Evolutionary conservation across 2,797 vertebrate species (phyloP).

Genomic region (Emydoidea blandingii): DNA sequence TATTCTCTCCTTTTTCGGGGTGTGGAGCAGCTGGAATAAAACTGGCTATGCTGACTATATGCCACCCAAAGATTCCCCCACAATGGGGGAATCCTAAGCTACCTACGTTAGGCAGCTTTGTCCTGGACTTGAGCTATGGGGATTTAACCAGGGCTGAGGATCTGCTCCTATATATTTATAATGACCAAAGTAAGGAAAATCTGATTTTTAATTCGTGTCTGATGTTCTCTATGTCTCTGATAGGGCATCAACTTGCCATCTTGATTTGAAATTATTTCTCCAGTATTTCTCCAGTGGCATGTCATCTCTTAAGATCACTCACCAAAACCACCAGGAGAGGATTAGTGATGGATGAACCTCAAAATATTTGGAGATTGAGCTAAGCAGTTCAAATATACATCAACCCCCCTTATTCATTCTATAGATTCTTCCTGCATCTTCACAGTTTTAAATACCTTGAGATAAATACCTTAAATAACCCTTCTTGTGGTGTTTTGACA

Average conservation of each 20-base stretch:
- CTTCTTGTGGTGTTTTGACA: background rate
- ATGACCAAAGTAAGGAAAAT: background rate
- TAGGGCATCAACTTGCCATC: background rate
- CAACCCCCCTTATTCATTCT: background rate
- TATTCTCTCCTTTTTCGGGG: background rate
- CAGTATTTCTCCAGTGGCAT: background rate
- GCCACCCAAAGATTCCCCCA: background rate
- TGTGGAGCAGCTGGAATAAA: background rate
- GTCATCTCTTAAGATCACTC: background rate
- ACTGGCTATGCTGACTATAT: background rate
- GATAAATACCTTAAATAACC: background rate
- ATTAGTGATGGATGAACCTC: slow-evolving; percentile 3
- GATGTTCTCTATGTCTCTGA: background rate
- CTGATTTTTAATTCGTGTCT: background rate
- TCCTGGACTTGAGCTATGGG: background rate
- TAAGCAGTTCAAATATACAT: background rate
- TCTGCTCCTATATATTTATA: background rate
- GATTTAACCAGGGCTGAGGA: background rate
- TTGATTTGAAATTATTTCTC: background rate
- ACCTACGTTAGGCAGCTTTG: background rate
- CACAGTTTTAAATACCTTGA: background rate
- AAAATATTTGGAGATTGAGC: background rate
- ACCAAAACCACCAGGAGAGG: background rate
- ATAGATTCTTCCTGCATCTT: background rate
- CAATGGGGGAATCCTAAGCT: background rate